These are phyloP conservation scores for Paradisaea rubra DNA, from an alignment of 2,113 vertebrate genomes.

Conservation along the genomic window DNA sequence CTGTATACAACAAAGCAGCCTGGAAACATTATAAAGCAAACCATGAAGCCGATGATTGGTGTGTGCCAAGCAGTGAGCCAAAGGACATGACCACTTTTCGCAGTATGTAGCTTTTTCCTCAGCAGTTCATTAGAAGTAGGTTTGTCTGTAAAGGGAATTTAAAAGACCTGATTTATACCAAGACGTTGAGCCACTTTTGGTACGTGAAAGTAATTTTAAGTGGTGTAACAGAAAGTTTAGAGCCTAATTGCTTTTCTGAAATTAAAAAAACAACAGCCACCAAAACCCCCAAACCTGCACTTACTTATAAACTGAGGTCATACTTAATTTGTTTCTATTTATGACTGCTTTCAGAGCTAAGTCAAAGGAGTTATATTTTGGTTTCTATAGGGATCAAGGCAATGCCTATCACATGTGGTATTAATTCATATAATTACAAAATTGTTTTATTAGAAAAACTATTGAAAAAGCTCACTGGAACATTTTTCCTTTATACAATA, in stretches of 20 bases:
- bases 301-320: not conserved
- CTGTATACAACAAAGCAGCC: slow-evolving; percentile 93
- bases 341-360: not conserved
- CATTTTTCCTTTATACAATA: not conserved
- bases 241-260: not conserved
- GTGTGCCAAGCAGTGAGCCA: slow-evolving; percentile 92
- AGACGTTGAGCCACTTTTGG: not conserved
- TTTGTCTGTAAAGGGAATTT: not conserved
- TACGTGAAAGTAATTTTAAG: not conserved
- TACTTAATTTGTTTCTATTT: not conserved
- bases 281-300: not conserved
- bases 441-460: not conserved
- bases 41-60: slow-evolving; percentile 94
- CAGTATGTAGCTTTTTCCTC: slow-evolving; percentile 71
- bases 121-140: not conserved
- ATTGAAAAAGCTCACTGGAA: not conserved
- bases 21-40: slow-evolving; percentile 95
- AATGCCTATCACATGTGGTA: not conserved
- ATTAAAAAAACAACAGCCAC: not conserved
- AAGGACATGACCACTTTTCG: slow-evolving; percentile 96
- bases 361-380: not conserved
- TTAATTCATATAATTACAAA: not conserved
- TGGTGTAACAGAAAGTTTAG: slow-evolving; percentile 1
- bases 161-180: not conserved
- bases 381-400: slow-evolving; percentile 6